Evolutionary conservation across 2,797 vertebrate genomes (phyloP).

Genomic region (Rallus crepitans): DNA sequence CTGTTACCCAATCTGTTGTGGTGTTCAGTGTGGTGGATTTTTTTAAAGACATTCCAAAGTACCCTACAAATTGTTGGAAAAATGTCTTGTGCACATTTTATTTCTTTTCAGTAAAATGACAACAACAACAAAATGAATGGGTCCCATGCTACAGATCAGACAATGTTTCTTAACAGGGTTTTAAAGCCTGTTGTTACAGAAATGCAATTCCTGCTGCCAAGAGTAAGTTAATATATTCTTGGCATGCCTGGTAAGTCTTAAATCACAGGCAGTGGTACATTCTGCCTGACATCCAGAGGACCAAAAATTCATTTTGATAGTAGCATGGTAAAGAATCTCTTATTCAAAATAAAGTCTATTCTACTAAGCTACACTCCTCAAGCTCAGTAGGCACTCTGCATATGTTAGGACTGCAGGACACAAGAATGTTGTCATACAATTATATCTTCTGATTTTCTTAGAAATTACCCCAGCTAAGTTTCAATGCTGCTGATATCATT

Average conservation of each 20-base stretch:
- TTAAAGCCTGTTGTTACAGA: conserved; percentile 46
- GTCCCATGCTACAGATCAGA: conserved; percentile 60
- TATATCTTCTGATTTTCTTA: conserved; percentile 25
- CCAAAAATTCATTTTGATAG: background rate
- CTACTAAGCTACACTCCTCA: background rate
- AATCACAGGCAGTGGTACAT: conserved; percentile 33
- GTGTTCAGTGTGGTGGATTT: background rate
- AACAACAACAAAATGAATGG: conserved; percentile 36
- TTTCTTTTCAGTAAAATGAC: conserved; percentile 16
- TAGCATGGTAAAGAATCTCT: background rate
- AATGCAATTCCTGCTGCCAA: conserved; percentile 46
- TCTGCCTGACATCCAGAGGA: conserved; percentile 1
- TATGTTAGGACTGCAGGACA: background rate
- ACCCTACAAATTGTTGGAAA: conserved; percentile 35
- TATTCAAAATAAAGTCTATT: background rate
- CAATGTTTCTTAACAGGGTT: conserved; percentile 45
- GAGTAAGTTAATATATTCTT: conserved; percentile 20
- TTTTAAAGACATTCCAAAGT: conserved; percentile 19
- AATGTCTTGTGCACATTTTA: background rate
- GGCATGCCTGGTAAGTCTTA: conserved; percentile 26
- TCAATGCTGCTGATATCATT: conserved; percentile 2
- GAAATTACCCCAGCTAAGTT: conserved; percentile 50
- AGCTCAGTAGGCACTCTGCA: background rate
- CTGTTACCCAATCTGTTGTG: background rate
- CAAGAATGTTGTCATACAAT: background rate